Evolutionary conservation across 2,113 vertebrate genomes (phyloP).

Genomic region (Pachypanchax playfairii): DNA sequence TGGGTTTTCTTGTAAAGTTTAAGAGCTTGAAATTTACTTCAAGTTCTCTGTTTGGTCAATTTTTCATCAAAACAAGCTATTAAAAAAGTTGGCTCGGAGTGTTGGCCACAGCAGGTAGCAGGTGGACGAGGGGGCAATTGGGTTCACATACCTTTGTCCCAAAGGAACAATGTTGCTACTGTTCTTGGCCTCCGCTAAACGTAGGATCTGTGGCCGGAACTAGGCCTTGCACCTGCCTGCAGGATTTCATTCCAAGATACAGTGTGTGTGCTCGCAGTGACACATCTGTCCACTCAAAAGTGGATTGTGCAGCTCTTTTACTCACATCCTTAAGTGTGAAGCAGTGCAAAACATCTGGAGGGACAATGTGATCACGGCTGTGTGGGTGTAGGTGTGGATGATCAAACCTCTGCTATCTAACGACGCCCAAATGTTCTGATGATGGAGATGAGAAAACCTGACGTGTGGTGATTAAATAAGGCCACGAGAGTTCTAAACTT

Average conservation of each 20-base stretch:
- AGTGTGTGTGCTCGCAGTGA: constrained; percentile 16
- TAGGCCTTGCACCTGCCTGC: constrained; percentile 67
- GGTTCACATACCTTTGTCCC: constrained; percentile 71
- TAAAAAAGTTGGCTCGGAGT: constrained; percentile 44
- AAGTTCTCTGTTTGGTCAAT: constrained; percentile 63
- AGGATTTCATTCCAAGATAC: constrained; percentile 32
- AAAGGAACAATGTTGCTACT: constrained; percentile 63
- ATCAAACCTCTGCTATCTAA: constrained; percentile 15
- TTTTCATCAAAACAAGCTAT: constrained; percentile 37
- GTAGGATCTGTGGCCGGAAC: constrained; percentile 46
- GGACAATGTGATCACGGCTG: constrained; percentile 9
- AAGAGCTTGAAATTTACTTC: constrained; percentile 40
- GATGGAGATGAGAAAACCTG: constrained; percentile 5
- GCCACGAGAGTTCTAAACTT: background rate
- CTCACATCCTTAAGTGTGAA: constrained; percentile 32
- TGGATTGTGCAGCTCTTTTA: constrained; percentile 22
- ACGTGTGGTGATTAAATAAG: background rate
- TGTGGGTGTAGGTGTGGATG: constrained; percentile 3
- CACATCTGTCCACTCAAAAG: constrained; percentile 50
- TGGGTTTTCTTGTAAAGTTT: constrained; percentile 44
- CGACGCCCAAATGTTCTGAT: constrained; percentile 17
- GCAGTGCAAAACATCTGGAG: constrained; percentile 34
- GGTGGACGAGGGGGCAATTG: constrained; percentile 58
- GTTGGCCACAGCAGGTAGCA: constrained; percentile 65
- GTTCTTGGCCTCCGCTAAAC: constrained; percentile 51